These are phyloP conservation scores for Drosophila sordidula DNA, from an alignment of 2,888 invertebrate species.

Conservation along the genomic window DNA sequence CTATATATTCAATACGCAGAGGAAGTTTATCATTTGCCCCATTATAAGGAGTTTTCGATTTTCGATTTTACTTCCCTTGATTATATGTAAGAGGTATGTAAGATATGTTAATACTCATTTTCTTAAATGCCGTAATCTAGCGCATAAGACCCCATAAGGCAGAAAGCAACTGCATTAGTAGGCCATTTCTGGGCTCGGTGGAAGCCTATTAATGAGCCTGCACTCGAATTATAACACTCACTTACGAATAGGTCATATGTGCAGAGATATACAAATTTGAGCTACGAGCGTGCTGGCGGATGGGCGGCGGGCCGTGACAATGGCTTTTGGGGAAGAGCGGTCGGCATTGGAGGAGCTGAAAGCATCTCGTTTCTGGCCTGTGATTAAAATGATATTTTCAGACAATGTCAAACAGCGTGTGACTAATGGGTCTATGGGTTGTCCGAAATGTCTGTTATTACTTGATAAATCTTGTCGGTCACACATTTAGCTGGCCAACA, in stretches of 20 bases:
- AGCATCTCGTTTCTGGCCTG: constrained; percentile 44
- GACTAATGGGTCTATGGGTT: constrained; percentile 81
- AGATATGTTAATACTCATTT: no score
- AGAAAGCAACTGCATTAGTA: no score
- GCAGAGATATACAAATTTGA: constrained; percentile 15
- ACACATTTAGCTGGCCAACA: constrained; percentile 63
- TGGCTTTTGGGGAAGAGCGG: constrained; percentile 1
- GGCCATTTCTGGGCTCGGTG: neutral
- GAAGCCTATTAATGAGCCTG: neutral
- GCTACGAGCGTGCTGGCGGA: constrained; percentile 14
- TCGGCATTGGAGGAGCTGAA: neutral
- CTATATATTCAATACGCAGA: no score
- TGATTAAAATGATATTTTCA: constrained; percentile 80
- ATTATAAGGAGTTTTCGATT: no score
- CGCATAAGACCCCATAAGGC: no score
- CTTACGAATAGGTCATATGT: constrained; percentile 6
- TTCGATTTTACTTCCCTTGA: no score
- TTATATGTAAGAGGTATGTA: no score
- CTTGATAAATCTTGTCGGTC: constrained; percentile 81
- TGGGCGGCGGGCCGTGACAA: constrained; percentile 12
- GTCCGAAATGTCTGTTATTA: constrained; percentile 81
- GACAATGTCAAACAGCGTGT: constrained; percentile 81
- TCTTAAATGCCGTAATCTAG: no score
- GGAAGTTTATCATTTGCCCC: no score
- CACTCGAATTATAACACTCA: constrained; percentile 13